Base-by-base conservation (phyloP, 2,797 vertebrate species). In the Lutjanus argentimaculatus region DNA sequence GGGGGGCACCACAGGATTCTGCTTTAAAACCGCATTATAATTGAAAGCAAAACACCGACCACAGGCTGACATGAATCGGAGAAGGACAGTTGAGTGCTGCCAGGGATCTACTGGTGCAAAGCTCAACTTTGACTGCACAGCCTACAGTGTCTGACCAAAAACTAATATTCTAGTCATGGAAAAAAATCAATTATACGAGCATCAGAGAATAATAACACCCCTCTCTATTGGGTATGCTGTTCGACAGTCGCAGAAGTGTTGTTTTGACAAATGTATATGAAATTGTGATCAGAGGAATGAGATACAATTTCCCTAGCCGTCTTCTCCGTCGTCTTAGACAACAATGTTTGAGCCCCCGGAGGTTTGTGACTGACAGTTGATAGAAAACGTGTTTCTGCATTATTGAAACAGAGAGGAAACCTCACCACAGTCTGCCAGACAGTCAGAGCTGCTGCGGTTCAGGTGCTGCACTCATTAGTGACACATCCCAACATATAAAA, bases 391-490 rank as follows among this genome's bases (percentile, higher is more conserved):
- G 52, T 46, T 67, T 79, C 22, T 87, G 73, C 79, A 82, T 80
- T 80, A 85, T 80, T 89, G 64, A 87, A 79, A 58, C 67, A 36
- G 30, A 36, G 65, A 77, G 75, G 76, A 83, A 88, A 78, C 75
- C 42, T 70, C 77, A 52, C 74, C 69, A 48, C 88, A 78, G 70
- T 74, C 72, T 53, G 55, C 62, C 67, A 78, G 70, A 57, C 21
- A 67, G 70, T 74, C 62, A 45, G 65, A 8, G 69, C 65, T 11
- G 56, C 79, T 79, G 82, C 80, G 6, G 30, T 78, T 72, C 79
- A 72, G 79, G 76, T 82, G 76, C 72, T 65, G 53, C 88, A 68
- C 82, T 91, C 81, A 81, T 91, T 91, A 90, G 66, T 15, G 8
- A 82, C 51, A 69, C 48, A 81, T 51, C 51, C 40, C 71, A 25